Percentiles rank a stretch among this genome's conserved stretches.
These are phyloP conservation scores for Linnaemya vulpina DNA, from an alignment of 2,888 invertebrate genomes.

Conservation along the genomic window DNA sequence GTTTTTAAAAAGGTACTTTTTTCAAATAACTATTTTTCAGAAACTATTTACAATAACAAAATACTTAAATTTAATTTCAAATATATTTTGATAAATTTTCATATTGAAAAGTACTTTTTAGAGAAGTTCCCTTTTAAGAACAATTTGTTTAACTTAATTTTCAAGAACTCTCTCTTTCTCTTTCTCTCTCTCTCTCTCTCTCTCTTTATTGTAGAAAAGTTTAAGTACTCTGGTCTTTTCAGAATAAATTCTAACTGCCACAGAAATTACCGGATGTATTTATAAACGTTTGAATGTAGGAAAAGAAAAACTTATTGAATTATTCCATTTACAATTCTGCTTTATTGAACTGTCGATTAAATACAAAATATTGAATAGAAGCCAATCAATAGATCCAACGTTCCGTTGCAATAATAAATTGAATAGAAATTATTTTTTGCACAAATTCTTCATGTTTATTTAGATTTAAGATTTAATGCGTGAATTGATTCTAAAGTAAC, in stretches of 20 bases:
- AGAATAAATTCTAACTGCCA: slow-evolving; percentile 4
- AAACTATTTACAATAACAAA: too few relatives aligned
- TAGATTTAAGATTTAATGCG: slow-evolving; percentile 31
- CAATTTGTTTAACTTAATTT: not conserved
- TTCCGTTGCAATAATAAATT: slow-evolving; percentile 29
- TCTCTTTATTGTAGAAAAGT: not conserved
- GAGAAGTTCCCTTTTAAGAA: not conserved
- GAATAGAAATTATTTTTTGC: slow-evolving; percentile 21
- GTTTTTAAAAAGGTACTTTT: too few relatives aligned
- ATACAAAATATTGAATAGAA: slow-evolving; percentile 40
- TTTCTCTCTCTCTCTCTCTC: too few relatives aligned
- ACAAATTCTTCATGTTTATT: slow-evolving; percentile 54
- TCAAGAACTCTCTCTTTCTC: too few relatives aligned
- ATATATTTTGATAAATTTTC: too few relatives aligned
- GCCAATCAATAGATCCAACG: slow-evolving; percentile 40
- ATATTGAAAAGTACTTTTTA: not conserved
- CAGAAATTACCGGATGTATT: slow-evolving; percentile 26
- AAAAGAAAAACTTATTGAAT: slow-evolving; percentile 59
- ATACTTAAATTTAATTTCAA: too few relatives aligned
- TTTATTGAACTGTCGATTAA: slow-evolving; percentile 58
- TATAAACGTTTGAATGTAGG: slow-evolving; percentile 6
- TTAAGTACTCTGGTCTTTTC: slow-evolving; percentile 20
- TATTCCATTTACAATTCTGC: slow-evolving; percentile 57
- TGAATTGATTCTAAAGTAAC: not conserved
- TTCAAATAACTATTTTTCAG: too few relatives aligned